Evolutionary conservation across 2,888 invertebrate species (phyloP), one percentile per base, ranked within the genome.

Genomic region (Stegana nigrithorax): DNA sequence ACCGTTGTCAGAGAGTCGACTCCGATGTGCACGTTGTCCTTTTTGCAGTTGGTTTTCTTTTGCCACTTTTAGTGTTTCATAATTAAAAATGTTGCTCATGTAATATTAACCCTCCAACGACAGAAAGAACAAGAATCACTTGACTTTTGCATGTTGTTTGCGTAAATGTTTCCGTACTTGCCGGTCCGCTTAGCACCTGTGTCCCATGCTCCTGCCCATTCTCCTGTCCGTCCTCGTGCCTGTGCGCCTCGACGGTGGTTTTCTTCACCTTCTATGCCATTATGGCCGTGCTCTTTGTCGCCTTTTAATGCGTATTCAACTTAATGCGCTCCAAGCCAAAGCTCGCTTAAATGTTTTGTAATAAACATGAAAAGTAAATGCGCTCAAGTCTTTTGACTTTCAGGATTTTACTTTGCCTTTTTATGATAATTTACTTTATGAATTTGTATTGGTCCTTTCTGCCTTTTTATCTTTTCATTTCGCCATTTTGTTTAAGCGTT

Each of bases 11-110:
- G 39, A 56, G 8, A 59, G 60, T 45, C 69, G 69, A 67, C 69
- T 69, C 67, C 62, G 69, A 65, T 32, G 60, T 56, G 32, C 58
- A 57, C 23, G 12, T 44, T 45, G 17, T 27, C n/a, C 17, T 45
- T 45, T 17, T 19, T 32, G 44, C 55, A 58, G 55, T 59, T 47
- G 14, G 53, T 55, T 72, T 72, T 68, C 70, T 80, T 81, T 79
- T 81, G 78, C 81, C 78, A 82, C 82, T 82, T 76, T 82, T 82
- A 81, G 79, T 81, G 83, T 81, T 82, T 79, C 80, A 83, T 83
- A 83, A 83, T 83, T 83, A 83, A 83, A 83, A 83, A 83, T 79
- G 83, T 82, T 80, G 74, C 78, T 73, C 75, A 75, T 76, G 71
- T 73, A 76, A 73, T 73, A 74, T 74, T 76, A 72, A 76, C 71